Evolutionary conservation across 1,140 invertebrate genomes (phyloP), one percentile per base, ranked within the genome.

Genomic region (Drosophila sp.): DNA sequence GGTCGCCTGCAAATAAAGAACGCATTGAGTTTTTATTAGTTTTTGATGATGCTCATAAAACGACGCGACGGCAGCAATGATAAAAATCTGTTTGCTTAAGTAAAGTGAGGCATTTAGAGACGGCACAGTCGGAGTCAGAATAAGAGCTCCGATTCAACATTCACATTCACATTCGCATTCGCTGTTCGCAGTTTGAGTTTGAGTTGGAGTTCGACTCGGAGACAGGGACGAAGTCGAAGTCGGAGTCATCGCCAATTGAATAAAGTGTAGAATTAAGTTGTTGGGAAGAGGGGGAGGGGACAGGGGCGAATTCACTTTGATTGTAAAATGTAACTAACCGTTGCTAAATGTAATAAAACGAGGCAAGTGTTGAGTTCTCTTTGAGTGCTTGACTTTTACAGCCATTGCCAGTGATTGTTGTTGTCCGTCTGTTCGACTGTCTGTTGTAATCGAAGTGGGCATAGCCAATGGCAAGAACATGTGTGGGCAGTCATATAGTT

Each of bases 21-120:
- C 83, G 83, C 83, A 87, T 87, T 83, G 83, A 89, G 79, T 89
- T 87, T 87, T 87, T 87, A 87, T 87, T 87, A 87, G 83, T 87
- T 87, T 87, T 87, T 87, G 83, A 87, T 87, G 83, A 87, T 89
- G 83, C 76, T 79, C 83, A 87, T 87, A 87, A 87, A 87, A 87
- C 78, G 83, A 82, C 66, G 81, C 81, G 81, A 84, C 81, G 81
- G 72, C 80, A 71, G 72, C 70, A 76, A 81, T 89, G 82, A 87
- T 89, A 87, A 87, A 86, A 87, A 86, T 87, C 82, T 89, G 83
- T 87, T 89, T 87, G 82, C 83, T 78, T 76, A 82, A 89, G 82
- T 87, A 89, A 87, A 87, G 75, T 89, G 82, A 87, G 82, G 76
- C 82, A 76, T 82, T 82, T 82, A 76, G 50, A 45, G 18, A 21